Evolutionary conservation across 2,797 vertebrate genomes (phyloP), one percentile per base, ranked within the genome.

Genomic region (Pipistrellus kuhlii): DNA sequence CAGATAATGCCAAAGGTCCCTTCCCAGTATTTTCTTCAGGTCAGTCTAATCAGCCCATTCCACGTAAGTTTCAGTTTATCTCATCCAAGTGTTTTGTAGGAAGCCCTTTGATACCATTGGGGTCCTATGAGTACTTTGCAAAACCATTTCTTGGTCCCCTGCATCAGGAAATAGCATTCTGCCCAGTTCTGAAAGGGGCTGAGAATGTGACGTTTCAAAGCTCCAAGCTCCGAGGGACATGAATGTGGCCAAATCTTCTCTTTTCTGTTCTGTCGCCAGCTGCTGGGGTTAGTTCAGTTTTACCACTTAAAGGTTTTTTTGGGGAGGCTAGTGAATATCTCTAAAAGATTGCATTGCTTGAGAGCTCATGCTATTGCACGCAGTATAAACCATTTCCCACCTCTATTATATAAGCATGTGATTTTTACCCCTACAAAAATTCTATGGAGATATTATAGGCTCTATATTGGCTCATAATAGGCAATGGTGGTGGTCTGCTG

Each of bases 311-410:
- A 94, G 78, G 88, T 96, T 95, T 96, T 96, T 96, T 80, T 23
- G 6, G n/a, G 21, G 75, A 57, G 93, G 81, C 93, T 94, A 93
- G 96, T 96, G 93, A 97, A 95, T 96, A 89, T 93, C 96, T 94
- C 94, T 93, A 78, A 97, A 96, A 95, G 93, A 95, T 87, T 97
- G 83, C 92, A 85, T 95, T 87, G n/a, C 93, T 92, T 91, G 68
- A 93, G 85, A 95, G 85, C 46, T 55, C 46, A 71, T 48, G 53
- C 64, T 82, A 48, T 89, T 44, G 32, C 41, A 77, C 30, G 32
- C 41, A 73, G 76, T 93, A 92, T 95, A 96, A 97, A 92, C 94
- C 95, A 96, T 88, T 94, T 95, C 96, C 97, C 96, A 96, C 93
- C 90, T 94, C 88, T 77, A 80, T 93, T 92, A 91, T 96, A 76